Percentiles rank a stretch among this genome's conserved stretches.
Evolutionary conservation across 2,888 invertebrate genomes (phyloP).

Genomic region (Cybosia mesomella): DNA sequence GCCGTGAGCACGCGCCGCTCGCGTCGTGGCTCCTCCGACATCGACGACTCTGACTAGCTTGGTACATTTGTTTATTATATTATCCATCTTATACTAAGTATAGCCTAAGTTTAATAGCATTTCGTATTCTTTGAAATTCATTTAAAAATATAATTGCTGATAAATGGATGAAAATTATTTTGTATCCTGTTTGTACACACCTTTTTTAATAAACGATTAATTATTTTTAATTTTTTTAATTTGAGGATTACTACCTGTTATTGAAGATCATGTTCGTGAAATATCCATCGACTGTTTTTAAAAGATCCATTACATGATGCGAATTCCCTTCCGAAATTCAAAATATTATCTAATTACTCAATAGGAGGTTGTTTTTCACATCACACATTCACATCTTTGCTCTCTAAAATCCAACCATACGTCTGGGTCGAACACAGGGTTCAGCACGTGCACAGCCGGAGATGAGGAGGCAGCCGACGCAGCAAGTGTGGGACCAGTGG

Average conservation of each 20-base stretch:
- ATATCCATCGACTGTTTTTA: too few relatives aligned
- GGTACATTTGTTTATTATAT: background rate
- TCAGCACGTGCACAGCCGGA: too few relatives aligned
- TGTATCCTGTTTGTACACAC: constrained; percentile 10
- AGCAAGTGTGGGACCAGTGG: too few relatives aligned
- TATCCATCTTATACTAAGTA: background rate
- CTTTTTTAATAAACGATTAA: constrained; percentile 9
- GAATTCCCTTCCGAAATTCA: too few relatives aligned
- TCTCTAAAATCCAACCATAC: too few relatives aligned
- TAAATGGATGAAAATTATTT: background rate
- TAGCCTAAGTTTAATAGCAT: background rate
- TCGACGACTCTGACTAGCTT: constrained; percentile 75
- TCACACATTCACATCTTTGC: too few relatives aligned
- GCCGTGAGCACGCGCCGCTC: constrained; percentile 59
- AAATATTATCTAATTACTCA: too few relatives aligned
- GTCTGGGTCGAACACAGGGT: too few relatives aligned
- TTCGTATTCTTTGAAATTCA: background rate
- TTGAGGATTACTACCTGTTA: background rate
- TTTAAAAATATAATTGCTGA: background rate
- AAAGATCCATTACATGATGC: too few relatives aligned
- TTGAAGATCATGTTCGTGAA: background rate
- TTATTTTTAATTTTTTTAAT: background rate
- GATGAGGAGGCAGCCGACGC: too few relatives aligned
- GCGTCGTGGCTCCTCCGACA: constrained; percentile 68
- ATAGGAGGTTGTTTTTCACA: too few relatives aligned